These are phyloP conservation scores for Ispidina lecontei DNA, from an alignment of 2,797 vertebrate genomes.

Conservation along the genomic window DNA sequence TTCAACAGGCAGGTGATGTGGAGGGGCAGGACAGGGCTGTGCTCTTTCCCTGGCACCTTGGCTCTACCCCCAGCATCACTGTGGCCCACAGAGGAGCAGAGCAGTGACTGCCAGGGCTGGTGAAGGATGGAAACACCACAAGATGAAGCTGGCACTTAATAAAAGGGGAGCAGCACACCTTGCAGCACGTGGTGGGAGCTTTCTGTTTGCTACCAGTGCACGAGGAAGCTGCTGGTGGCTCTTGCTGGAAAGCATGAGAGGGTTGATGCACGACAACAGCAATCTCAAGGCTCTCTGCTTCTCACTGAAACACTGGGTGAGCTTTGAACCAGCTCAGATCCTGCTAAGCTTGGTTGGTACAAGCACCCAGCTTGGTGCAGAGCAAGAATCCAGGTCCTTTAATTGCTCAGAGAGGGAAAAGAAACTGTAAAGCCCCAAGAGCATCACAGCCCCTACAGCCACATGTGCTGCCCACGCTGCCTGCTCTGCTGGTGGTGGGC, in stretches of 20 bases:
- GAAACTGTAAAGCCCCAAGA: rapidly evolving
- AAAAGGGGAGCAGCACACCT: not conserved
- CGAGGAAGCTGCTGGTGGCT: not conserved
- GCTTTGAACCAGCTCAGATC: not conserved
- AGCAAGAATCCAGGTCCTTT: not conserved
- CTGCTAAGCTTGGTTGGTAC: not conserved
- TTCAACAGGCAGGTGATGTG: not conserved
- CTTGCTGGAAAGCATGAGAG: not conserved
- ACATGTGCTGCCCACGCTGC: not conserved
- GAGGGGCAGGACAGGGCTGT: not conserved
- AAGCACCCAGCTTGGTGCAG: not conserved
- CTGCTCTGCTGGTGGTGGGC: not conserved
- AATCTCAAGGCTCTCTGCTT: not conserved
- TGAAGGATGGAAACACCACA: not conserved
- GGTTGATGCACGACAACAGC: not conserved
- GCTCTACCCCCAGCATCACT: not conserved
- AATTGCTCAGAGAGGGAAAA: not conserved
- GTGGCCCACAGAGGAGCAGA: not conserved
- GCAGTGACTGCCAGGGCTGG: not conserved
- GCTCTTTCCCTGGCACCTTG: not conserved
- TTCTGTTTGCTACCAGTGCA: not conserved
- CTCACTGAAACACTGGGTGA: not conserved
- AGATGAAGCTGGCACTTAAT: not conserved
- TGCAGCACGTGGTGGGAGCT: not conserved
- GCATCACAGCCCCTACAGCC: not conserved